phyloP scores from a whole-genome alignment of 1,140 invertebrate genomes.

The Bombus vancouverensis region DNA sequence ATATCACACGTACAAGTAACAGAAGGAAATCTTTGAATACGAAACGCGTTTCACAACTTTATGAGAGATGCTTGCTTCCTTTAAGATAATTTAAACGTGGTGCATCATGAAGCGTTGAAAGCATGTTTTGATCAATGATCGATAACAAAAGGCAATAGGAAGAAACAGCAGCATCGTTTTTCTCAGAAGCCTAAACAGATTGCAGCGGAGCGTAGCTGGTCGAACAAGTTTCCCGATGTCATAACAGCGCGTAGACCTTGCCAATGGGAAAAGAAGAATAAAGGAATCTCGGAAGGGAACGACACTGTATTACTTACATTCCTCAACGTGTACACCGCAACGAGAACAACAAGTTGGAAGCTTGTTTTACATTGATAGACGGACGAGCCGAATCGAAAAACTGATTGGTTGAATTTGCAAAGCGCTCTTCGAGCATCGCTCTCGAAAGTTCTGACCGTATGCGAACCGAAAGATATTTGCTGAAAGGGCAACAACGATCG shows the following conservation, averaged over 20 bases:
- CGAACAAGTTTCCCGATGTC: slow-evolving; percentile 54
- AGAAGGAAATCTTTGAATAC: neutral
- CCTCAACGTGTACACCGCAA: neutral
- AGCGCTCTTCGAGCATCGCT: neutral
- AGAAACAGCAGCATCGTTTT: slow-evolving; percentile 13
- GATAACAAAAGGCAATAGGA: slow-evolving; percentile 3
- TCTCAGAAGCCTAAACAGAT: slow-evolving; percentile 42
- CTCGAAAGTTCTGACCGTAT: neutral
- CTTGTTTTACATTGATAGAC: neutral
- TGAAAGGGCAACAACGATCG: neutral
- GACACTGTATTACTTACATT: neutral
- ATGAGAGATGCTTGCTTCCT: too few species aligned
- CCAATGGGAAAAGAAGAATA: neutral
- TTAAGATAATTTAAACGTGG: too few species aligned
- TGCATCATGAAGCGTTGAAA: neutral
- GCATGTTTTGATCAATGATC: neutral
- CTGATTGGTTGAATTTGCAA: neutral
- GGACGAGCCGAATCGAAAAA: neutral
- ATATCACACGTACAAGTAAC: too few species aligned
- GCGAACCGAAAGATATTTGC: neutral
- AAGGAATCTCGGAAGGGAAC: neutral
- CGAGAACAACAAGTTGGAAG: neutral
- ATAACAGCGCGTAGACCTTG: slow-evolving; percentile 1
- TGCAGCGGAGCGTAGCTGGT: slow-evolving; percentile 23
- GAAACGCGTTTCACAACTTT: neutral